A percentile compares a stretch with the other conserved stretches of the same genome.
Conservation (phyloP, 2,888 invertebrate genomes). For the Helleia helle region DNA sequence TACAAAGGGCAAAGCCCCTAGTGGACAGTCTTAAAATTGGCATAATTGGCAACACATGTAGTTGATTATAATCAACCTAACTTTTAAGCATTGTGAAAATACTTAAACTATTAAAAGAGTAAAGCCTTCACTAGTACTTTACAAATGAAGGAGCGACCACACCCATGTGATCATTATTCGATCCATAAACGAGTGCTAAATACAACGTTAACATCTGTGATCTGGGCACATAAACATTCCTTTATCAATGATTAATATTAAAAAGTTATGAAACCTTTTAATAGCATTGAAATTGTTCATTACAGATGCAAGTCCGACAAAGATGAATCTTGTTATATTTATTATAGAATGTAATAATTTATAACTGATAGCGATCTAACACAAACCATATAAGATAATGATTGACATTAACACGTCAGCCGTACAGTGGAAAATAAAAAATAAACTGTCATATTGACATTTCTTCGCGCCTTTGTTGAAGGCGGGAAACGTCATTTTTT, state of each 20-base stretch:
- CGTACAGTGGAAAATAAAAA: conserved; percentile 15
- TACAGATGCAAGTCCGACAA: no score
- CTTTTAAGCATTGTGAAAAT: no score
- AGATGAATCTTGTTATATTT: neutral
- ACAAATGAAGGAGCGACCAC: no score
- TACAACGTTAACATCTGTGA: neutral
- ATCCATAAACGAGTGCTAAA: neutral
- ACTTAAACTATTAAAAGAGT: no score
- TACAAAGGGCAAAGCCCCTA: no score
- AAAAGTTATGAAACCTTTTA: neutral
- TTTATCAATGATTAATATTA: neutral
- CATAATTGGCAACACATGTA: no score
- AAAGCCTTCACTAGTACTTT: no score
- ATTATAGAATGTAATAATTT: conserved; percentile 1
- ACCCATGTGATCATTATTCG: neutral
- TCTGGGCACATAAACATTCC: neutral
- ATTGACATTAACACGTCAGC: conserved; percentile 1
- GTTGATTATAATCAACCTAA: no score
- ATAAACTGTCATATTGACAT: conserved; percentile 21
- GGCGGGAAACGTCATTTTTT: conserved; percentile 14
- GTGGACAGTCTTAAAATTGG: no score
- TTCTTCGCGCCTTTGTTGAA: conserved; percentile 16
- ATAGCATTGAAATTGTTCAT: neutral
- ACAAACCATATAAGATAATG: neutral
- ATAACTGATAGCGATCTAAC: neutral